Conservation (phyloP, 2,888 invertebrate species). For the Aleiodes alternator region DNA sequence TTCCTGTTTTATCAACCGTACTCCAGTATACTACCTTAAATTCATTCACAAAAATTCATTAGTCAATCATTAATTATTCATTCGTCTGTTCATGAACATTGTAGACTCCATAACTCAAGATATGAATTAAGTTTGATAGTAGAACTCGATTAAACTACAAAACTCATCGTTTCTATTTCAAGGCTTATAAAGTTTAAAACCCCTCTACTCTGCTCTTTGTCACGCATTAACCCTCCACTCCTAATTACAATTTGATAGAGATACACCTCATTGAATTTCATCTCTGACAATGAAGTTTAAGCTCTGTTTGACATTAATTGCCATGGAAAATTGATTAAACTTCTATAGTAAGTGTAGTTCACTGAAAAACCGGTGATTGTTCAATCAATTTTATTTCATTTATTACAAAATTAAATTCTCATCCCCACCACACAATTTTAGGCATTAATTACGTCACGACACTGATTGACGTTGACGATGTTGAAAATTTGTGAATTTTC, state of each 20-base stretch:
- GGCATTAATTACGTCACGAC: not conserved
- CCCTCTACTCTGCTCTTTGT: no score
- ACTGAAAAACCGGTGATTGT: not conserved
- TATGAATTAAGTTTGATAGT: not conserved
- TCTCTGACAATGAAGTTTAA: no score
- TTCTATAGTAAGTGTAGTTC: no score
- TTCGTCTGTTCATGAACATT: not conserved
- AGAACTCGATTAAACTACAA: constrained; percentile 7
- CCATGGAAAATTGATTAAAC: no score
- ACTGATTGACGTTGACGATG: not conserved
- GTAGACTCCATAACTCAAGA: not conserved
- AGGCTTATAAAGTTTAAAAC: constrained; percentile 4
- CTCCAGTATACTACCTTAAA: no score
- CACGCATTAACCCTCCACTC: no score
- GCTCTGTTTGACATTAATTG: no score
- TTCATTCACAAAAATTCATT: no score
- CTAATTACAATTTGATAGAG: no score
- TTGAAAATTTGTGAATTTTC: not conserved
- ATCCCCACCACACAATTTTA: not conserved
- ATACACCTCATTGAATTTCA: no score
- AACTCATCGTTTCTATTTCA: not conserved
- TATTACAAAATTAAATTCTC: not conserved
- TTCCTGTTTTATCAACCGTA: no score
- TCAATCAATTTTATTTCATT: not conserved
- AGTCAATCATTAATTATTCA: no score